phyloP scores from a whole-genome alignment of 2,797 vertebrate genomes.

The Psittacula derbiana region DNA sequence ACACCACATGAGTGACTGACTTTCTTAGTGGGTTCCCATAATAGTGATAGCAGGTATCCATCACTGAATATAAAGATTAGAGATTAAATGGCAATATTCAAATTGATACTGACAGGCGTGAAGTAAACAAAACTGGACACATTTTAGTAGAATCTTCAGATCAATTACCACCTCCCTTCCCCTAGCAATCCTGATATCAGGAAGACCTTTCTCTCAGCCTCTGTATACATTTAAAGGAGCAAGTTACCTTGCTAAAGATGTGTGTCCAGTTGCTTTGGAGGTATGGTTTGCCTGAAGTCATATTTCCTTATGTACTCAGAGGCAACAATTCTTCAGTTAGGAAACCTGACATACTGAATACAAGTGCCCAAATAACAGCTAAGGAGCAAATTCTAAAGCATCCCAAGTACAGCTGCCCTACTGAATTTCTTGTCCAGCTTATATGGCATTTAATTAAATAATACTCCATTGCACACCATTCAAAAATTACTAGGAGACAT shows the following conservation, averaged over 20 bases:
- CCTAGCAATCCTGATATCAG: background rate
- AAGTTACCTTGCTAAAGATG: background rate
- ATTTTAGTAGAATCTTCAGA: background rate
- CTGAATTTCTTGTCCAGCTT: slow-evolving; percentile 22
- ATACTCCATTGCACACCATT: slow-evolving; percentile 39
- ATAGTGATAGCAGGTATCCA: background rate
- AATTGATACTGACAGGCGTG: background rate
- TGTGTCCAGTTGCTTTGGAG: background rate
- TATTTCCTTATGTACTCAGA: background rate
- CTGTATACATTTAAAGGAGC: background rate
- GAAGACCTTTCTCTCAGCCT: slow-evolving; percentile 4
- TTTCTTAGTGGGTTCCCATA: background rate
- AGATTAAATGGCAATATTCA: background rate
- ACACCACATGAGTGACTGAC: rapidly evolving
- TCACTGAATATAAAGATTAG: background rate
- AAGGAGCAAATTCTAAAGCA: slow-evolving; percentile 27
- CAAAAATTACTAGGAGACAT: slow-evolving; percentile 14
- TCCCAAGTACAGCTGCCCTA: background rate
- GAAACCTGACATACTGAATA: background rate
- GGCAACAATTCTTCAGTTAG: slow-evolving; percentile 8
- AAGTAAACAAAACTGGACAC: background rate
- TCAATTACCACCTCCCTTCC: background rate
- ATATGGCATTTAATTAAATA: slow-evolving; percentile 60
- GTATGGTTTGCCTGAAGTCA: background rate
- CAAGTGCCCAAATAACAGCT: slow-evolving; percentile 40